Evolutionary conservation across 2,888 invertebrate species (phyloP), one percentile per base, ranked within the genome.

Genomic region (Torymus auratus): DNA sequence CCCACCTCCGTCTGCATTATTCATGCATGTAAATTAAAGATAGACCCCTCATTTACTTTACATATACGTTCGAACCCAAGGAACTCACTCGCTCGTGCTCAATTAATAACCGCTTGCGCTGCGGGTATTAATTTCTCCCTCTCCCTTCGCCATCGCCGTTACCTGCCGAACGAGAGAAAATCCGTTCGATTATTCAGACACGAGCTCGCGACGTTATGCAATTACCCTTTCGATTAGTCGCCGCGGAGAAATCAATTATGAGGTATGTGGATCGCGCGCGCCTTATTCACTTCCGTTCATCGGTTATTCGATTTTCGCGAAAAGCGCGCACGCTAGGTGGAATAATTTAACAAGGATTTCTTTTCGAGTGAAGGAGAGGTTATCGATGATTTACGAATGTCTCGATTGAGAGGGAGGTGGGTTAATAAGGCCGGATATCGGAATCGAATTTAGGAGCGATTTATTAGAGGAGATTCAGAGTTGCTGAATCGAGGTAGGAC

Each of bases 201-300:
- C 41, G 41, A 41, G 41, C 41, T 41, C 41, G 41, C 20, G 14
- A n/a, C 28, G 53, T 69, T 68, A 72, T 68, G 61, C 56, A 71
- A 75, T 78, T 78, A 67, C 78, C 41, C 71, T 81, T 76, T 81
- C 81, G 70, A 78, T 78, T 81, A 79, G 82, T 76, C 79, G 69
- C 41, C 62, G 72, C 62, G 72, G 67, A 28, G 17, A 68, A 72
- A 82, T 82, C 76, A 82, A 82, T 82, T 82, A 82, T 78, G 56
- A 70, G 12, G 15, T n/a, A 17, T 56, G 7, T n/a, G 20, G 23
- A 15, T 20, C 17, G n/a, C 41, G 10, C 12, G 0, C 23, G 13
- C 13, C 41, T 7, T 15, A 2, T 28, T 17, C n/a, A 61, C 80
- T 74, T 80, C 74, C 70, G 74, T 11, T 74, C 65, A 53, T 65